Percentiles rank a stretch among this genome's conserved stretches.
These are phyloP conservation scores for Drosophila pseudoobscura DNA, from an alignment of 1,140 invertebrate species.

Conservation along the genomic window DNA sequence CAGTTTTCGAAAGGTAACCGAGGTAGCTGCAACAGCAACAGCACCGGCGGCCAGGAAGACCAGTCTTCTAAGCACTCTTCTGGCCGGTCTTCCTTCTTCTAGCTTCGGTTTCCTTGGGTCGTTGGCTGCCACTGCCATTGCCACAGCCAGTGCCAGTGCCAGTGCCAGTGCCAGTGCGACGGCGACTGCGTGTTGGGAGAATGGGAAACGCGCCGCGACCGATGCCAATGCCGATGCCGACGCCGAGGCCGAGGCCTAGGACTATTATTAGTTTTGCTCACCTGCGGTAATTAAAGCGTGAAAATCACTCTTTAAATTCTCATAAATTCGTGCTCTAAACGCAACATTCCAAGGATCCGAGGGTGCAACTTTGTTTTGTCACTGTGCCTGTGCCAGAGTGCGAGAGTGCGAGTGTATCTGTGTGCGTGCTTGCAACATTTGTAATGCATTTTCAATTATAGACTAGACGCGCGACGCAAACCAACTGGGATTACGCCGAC, in stretches of 20 bases:
- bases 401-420: slow-evolving; percentile 11
- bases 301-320: slow-evolving; percentile 83
- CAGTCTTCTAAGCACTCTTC: neutral
- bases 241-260: slow-evolving; percentile 25
- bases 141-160: too few relatives aligned
- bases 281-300: slow-evolving; percentile 80
- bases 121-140: slow-evolving; percentile 7
- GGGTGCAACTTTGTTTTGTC: slow-evolving; percentile 22
- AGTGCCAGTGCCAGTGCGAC: too few relatives aligned
- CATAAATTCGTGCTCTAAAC: slow-evolving; percentile 82
- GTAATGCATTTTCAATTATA: slow-evolving; percentile 74
- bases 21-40: slow-evolving; percentile 50
- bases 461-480: slow-evolving; percentile 43
- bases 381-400: neutral
- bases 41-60: slow-evolving; percentile 55
- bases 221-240: slow-evolving; percentile 5
- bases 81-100: too few relatives aligned
- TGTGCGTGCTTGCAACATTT: slow-evolving; percentile 10
- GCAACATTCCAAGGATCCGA: slow-evolving; percentile 47
- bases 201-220: too few relatives aligned
- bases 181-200: too few relatives aligned
- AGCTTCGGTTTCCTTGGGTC: neutral
- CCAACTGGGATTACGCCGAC: slow-evolving; percentile 45
- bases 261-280: slow-evolving; percentile 70
- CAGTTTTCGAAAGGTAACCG: slow-evolving; percentile 70